Evolutionary conservation across 2,797 vertebrate genomes (phyloP).

Genomic region (Chelonia mydas): DNA sequence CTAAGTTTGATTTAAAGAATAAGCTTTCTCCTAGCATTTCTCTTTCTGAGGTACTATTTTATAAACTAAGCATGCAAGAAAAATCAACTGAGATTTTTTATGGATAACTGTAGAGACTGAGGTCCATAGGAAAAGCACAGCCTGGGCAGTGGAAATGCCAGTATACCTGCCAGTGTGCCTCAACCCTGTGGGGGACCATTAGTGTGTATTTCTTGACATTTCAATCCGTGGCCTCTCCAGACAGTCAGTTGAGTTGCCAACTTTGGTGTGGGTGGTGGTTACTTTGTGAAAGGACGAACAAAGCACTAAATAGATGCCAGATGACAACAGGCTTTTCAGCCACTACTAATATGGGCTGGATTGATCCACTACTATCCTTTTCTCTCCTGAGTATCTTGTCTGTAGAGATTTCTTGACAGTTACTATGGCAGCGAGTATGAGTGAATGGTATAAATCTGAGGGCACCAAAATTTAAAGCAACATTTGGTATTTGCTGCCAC

Average conservation of each 20-base stretch:
- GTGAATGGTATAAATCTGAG: accelerated
- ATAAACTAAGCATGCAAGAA: background rate
- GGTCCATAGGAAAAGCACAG: background rate
- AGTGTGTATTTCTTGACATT: background rate
- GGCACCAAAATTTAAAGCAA: background rate
- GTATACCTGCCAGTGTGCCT: background rate
- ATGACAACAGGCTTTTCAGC: background rate
- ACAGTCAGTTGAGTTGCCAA: background rate
- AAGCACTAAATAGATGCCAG: background rate
- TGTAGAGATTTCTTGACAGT: background rate
- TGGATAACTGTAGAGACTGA: background rate
- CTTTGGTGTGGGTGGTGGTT: background rate
- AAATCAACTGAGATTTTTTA: background rate
- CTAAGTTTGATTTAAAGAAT: background rate
- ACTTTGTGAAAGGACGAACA: background rate
- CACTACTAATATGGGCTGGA: background rate
- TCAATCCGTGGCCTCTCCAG: background rate
- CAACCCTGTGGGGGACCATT: background rate
- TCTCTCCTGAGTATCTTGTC: accelerated
- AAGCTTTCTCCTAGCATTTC: background rate
- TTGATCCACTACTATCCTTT: background rate
- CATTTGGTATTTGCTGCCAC: background rate
- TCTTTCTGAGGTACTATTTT: background rate
- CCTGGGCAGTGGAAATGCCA: background rate
- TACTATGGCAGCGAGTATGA: background rate